phyloP scores from a whole-genome alignment of 1,140 invertebrate genomes.

The Drosophila melanogaster region DNA sequence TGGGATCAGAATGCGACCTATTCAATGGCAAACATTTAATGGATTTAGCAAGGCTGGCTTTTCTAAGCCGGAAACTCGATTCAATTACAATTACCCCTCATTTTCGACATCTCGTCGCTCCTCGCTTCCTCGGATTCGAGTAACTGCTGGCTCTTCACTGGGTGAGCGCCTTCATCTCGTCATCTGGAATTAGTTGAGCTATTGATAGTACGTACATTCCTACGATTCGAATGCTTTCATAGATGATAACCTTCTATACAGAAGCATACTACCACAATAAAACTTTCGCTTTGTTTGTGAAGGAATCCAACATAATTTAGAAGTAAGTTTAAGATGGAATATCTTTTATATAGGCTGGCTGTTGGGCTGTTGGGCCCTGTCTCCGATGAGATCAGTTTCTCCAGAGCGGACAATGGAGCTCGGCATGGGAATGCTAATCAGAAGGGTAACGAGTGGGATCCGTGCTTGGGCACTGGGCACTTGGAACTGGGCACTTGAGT shows the following conservation, averaged over 20 bases:
- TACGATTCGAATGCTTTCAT: no score
- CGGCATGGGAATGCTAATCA: slow-evolving; percentile 47
- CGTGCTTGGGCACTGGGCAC: no score
- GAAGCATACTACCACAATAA: no score
- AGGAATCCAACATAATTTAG: no score
- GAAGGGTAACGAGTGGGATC: slow-evolving; percentile 29
- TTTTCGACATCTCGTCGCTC: slow-evolving; percentile 59
- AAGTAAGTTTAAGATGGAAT: background rate
- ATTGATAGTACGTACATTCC: no score
- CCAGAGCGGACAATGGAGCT: slow-evolving; percentile 22
- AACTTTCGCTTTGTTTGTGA: no score
- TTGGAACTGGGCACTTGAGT: slow-evolving; percentile 37
- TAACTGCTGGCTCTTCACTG: slow-evolving; percentile 40
- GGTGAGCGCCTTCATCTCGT: slow-evolving; percentile 40
- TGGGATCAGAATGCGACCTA: slow-evolving; percentile 78
- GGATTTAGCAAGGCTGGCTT: slow-evolving; percentile 16
- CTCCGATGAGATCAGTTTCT: slow-evolving; percentile 1
- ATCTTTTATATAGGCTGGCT: no score
- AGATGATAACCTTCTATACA: no score
- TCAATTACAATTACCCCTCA: slow-evolving; percentile 56
- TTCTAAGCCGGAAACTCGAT: background rate
- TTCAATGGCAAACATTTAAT: slow-evolving; percentile 10
- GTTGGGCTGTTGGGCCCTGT: no score
- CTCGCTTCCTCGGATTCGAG: slow-evolving; percentile 10
- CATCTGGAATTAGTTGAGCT: slow-evolving; percentile 43